These are phyloP conservation scores for Apis florea DNA, from an alignment of 1,140 invertebrate species.

Conservation along the genomic window DNA sequence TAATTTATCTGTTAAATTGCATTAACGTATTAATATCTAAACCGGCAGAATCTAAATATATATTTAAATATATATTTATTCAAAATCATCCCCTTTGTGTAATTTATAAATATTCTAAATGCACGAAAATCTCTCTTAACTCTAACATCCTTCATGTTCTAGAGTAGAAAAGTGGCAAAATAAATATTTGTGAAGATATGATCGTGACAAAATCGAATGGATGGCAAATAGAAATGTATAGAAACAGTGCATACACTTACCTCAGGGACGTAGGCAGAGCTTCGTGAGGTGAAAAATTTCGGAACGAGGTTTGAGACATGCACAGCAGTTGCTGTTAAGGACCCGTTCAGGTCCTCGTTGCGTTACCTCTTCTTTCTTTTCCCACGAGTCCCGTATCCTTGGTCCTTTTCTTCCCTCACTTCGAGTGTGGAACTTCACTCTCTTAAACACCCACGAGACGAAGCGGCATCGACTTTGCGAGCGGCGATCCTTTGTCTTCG, in stretches of 20 bases:
- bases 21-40: too few relatives aligned
- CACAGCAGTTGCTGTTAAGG: slow-evolving; percentile 60
- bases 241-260: slow-evolving; percentile 32
- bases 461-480: slow-evolving; percentile 23
- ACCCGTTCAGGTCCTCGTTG: slow-evolving; percentile 62
- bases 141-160: too few relatives aligned
- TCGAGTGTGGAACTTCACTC: not conserved
- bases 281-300: slow-evolving; percentile 62
- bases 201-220: not conserved
- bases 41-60: too few relatives aligned
- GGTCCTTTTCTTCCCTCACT: not conserved
- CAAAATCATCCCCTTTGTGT: too few relatives aligned
- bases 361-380: slow-evolving; percentile 4
- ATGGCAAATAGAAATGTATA: not conserved
- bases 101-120: too few relatives aligned
- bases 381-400: not conserved
- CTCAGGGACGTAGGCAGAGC: slow-evolving; percentile 67
- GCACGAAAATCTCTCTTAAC: too few relatives aligned
- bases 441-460: slow-evolving; percentile 33
- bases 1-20: not conserved
- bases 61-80: too few relatives aligned
- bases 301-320: slow-evolving; percentile 61
- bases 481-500: not conserved
- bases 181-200: too few relatives aligned
- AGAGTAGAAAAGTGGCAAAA: too few relatives aligned